Conservation (phyloP, 64 coral and sea anemone species). For the Montipora capricornis region DNA sequence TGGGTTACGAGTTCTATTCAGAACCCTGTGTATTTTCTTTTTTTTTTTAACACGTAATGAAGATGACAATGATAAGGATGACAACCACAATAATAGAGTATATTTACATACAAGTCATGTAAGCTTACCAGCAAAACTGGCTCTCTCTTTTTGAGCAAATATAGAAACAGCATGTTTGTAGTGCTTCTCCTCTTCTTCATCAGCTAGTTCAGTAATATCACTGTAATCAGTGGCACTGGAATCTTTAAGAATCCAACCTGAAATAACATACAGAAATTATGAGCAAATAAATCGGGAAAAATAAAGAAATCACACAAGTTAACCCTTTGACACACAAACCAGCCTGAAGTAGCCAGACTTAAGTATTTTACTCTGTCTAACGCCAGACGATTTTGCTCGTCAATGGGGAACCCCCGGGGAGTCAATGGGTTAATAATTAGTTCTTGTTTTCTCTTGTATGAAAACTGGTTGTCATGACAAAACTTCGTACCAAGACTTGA, state of each 20-base stretch:
- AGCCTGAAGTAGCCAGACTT: fast-evolving
- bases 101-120: not conserved
- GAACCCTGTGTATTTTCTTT: too few species aligned
- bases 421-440: too few species aligned
- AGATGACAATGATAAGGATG: not conserved
- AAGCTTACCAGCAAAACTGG: slow-evolving; percentile 19
- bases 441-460: too few species aligned
- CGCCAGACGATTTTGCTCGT: too few species aligned
- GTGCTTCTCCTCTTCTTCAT: slow-evolving; percentile 87
- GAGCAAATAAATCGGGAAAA: not conserved
- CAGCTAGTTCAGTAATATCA: slow-evolving; percentile 94
- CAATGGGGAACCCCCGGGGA: too few species aligned
- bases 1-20: too few species aligned
- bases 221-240: slow-evolving; percentile 92
- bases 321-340: too few species aligned
- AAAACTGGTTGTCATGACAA: too few species aligned
- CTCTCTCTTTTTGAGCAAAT: slow-evolving; percentile 28
- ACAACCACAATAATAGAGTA: not conserved
- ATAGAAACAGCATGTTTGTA: slow-evolving; percentile 57
- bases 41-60: not conserved
- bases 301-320: not conserved
- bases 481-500: too few species aligned
- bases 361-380: too few species aligned
- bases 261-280: not conserved
- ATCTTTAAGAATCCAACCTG: slow-evolving; percentile 90